Evolutionary conservation across 2,797 vertebrate species (phyloP).

Genomic region (Semotilus atromaculatus): DNA sequence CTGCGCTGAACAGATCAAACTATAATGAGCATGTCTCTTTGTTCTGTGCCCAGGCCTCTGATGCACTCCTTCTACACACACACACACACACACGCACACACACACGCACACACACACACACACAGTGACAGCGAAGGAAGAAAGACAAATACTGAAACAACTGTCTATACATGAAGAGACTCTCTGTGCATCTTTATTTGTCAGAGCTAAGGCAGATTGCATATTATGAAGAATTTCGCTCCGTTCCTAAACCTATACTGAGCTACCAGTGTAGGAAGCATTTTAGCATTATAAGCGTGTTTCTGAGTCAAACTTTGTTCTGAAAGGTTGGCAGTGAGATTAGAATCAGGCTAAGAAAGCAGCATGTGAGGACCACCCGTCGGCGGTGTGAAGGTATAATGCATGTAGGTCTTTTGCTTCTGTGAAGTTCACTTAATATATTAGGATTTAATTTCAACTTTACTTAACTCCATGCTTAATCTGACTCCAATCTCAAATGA

Average conservation of each 20-base stretch:
- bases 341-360: background rate
- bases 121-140: constrained; percentile 1
- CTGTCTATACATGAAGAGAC: constrained; percentile 19
- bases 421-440: background rate
- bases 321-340: constrained; percentile 1
- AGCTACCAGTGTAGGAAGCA: background rate
- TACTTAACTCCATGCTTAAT: background rate
- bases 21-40: constrained; percentile 49
- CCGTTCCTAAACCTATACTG: background rate
- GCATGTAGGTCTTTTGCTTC: background rate
- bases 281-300: constrained; percentile 21
- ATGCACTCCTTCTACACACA: constrained; percentile 8
- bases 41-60: constrained; percentile 34
- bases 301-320: background rate
- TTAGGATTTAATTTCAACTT: background rate
- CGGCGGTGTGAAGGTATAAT: background rate
- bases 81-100: constrained; percentile 2
- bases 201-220: constrained; percentile 8
- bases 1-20: constrained; percentile 43
- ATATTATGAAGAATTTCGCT: background rate
- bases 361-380: background rate
- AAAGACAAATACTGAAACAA: constrained; percentile 29
- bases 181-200: constrained; percentile 14
- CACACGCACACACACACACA: background rate
- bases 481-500: background rate